Evolutionary conservation across 2,888 invertebrate species (phyloP), one percentile per base, ranked within the genome.

Genomic region (Cryptocephalus moraei): DNA sequence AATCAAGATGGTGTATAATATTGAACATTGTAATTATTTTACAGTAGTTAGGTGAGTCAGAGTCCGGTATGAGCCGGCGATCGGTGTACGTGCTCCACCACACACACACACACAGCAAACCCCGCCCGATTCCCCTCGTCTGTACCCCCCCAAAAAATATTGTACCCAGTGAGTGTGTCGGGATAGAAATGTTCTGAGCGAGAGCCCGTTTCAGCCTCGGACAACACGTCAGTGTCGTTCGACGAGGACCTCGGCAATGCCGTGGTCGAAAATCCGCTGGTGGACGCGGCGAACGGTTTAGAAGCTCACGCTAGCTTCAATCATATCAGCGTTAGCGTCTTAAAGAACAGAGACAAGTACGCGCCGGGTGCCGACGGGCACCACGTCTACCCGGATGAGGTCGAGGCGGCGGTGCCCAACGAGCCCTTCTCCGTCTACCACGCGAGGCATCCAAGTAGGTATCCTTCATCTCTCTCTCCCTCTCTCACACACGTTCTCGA

Each of bases 151-250:
- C n/a, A n/a, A n/a, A n/a, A n/a, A 22, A 22, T 22, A 6, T 22
- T 22, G 22, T 22, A 22, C 22, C 22, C 22, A 2, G 22, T 22
- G 22, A 22, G 22, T 22, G 22, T 22, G 40, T 42, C 32, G 32
- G 42, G 32, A 43, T 36, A 43, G 9, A 39, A 38, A 41, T 13
- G 13, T 45, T 39, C 13, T 42, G 41, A 32, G 33, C 32, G 33
- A 72, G 76, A 76, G 73, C 75, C 76, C 71, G 75, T 78, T 69
- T 76, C 78, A 64, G 75, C 77, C 64, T 72, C 75, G 61, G 75
- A 76, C 68, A 75, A 77, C 68, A 57, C 69, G 62, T 74, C 76
- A 62, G 71, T 75, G 65, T 73, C 74, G 62, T 72, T 73, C 65
- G 75, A 75, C 67, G 72, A 76, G 65, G 70, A 69, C 60, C 64